Percentiles rank a stretch among this genome's conserved stretches.
Evolutionary conservation across 53 echinoderm and acorn worm species (phyloP).

Genomic region (Echinometra lucunter): DNA sequence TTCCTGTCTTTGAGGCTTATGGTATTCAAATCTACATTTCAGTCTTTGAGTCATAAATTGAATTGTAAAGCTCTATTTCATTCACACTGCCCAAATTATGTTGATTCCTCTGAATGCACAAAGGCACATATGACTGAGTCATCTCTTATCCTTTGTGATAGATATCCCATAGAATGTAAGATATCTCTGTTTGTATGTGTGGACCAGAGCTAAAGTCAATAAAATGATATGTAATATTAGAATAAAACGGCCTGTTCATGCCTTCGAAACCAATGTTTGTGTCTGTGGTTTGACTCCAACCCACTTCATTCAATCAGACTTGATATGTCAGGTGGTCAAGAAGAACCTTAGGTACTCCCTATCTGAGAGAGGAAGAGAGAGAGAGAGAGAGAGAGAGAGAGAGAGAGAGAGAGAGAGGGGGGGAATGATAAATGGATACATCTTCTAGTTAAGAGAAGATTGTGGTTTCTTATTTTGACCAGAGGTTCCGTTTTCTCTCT

Average conservation of each 20-base stretch:
- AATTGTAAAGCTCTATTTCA: neutral
- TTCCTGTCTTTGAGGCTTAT: neutral
- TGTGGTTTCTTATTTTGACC: neutral
- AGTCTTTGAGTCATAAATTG: neutral
- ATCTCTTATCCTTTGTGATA: neutral
- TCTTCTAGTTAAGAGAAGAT: neutral
- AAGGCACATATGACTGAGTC: slow-evolving; percentile 14
- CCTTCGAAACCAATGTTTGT: slow-evolving; percentile 40
- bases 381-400: neutral
- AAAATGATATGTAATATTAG: slow-evolving; percentile 35
- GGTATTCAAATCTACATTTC: neutral
- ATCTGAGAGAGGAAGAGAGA: neutral
- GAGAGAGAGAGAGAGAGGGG: neutral
- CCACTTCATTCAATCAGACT: slow-evolving; percentile 16
- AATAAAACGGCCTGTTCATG: slow-evolving; percentile 19
- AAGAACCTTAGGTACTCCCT: neutral
- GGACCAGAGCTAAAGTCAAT: slow-evolving; percentile 1
- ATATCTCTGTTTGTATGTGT: slow-evolving; percentile 22
- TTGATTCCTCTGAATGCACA: neutral
- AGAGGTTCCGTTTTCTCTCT: neutral
- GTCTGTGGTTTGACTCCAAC: slow-evolving; percentile 47
- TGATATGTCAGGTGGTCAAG: neutral
- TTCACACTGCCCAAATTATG: neutral
- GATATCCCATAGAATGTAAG: slow-evolving; percentile 8
- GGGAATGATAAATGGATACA: neutral